Evolutionary conservation across 2,797 vertebrate genomes (phyloP).

Genomic region (Melanotaenia trifasciata): DNA sequence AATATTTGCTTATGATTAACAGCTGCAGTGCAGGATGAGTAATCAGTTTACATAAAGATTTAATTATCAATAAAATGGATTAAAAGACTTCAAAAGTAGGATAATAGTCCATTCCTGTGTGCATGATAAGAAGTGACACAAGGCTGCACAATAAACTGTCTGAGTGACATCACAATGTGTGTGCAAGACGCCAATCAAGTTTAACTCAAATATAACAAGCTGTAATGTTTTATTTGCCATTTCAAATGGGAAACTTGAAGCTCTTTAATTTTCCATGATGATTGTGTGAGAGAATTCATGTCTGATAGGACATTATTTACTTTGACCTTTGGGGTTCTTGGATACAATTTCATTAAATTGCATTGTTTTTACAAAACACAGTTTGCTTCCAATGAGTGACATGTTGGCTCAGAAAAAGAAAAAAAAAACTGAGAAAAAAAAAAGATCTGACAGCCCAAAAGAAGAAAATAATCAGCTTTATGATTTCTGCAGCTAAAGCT

Average conservation of each 20-base stretch:
- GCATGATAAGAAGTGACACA: not conserved
- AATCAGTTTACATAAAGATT: conserved; percentile 26
- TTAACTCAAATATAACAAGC: not conserved
- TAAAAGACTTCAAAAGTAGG: not conserved
- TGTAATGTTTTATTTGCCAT: not conserved
- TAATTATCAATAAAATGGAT: conserved; percentile 6
- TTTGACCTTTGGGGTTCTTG: not conserved
- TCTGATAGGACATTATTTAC: not conserved
- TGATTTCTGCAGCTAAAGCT: not conserved
- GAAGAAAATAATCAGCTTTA: not conserved
- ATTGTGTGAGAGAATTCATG: not conserved
- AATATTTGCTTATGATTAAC: conserved; percentile 32
- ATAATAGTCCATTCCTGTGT: not conserved
- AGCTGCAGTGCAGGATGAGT: conserved; percentile 5
- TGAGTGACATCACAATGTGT: not conserved
- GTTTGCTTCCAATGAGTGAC: not conserved
- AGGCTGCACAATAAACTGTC: not conserved
- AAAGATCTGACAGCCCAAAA: not conserved
- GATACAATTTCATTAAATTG: not conserved
- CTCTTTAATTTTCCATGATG: not conserved
- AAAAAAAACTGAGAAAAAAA: not conserved
- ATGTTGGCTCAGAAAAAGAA: not conserved
- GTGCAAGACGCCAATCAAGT: not conserved
- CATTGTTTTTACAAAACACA: too few relatives aligned
- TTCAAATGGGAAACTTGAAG: not conserved